Evolutionary conservation across 92 coral and sea anemone species (phyloP).

Genomic region (Ricordea florida): DNA sequence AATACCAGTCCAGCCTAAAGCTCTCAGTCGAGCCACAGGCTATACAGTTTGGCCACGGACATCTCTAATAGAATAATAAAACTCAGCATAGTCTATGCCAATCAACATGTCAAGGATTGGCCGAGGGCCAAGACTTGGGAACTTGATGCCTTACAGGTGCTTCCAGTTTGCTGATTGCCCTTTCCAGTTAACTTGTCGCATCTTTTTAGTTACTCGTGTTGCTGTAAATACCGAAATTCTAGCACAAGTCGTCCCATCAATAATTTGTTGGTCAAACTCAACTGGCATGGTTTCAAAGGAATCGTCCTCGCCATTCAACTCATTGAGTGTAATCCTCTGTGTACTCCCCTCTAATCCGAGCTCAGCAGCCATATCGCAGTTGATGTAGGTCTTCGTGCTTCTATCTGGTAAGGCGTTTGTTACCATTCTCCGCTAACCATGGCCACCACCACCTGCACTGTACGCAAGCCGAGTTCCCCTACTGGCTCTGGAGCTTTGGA

Average conservation of each 20-base stretch:
- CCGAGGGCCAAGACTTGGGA: too few species aligned
- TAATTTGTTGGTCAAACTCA: slow-evolving; percentile 50
- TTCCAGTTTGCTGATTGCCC: too few species aligned
- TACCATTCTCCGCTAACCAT: slow-evolving; percentile 19
- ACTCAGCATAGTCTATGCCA: too few species aligned
- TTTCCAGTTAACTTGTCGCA: too few species aligned
- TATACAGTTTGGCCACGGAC: too few species aligned
- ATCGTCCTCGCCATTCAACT: slow-evolving; percentile 56
- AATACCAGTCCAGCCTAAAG: too few species aligned
- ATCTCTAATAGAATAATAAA: too few species aligned
- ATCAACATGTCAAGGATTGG: too few species aligned
- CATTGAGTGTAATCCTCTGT: slow-evolving; percentile 36
- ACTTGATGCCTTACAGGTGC: too few species aligned
- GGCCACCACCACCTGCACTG: slow-evolving; percentile 40
- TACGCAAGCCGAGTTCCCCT: slow-evolving; percentile 18
- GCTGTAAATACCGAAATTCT: slow-evolving; percentile 35
- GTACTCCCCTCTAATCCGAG: slow-evolving; percentile 29
- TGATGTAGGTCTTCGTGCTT: slow-evolving; percentile 48
- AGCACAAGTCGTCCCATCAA: slow-evolving; percentile 17
- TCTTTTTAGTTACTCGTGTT: too few species aligned
- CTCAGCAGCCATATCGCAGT: slow-evolving; percentile 46
- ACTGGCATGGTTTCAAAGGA: slow-evolving; percentile 65
- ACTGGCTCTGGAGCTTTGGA: not conserved
- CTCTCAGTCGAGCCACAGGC: too few species aligned
- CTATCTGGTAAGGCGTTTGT: slow-evolving; percentile 52